Conservation (phyloP, 2,113 vertebrate species). For the Calyptommatus sinebrachiatus region DNA sequence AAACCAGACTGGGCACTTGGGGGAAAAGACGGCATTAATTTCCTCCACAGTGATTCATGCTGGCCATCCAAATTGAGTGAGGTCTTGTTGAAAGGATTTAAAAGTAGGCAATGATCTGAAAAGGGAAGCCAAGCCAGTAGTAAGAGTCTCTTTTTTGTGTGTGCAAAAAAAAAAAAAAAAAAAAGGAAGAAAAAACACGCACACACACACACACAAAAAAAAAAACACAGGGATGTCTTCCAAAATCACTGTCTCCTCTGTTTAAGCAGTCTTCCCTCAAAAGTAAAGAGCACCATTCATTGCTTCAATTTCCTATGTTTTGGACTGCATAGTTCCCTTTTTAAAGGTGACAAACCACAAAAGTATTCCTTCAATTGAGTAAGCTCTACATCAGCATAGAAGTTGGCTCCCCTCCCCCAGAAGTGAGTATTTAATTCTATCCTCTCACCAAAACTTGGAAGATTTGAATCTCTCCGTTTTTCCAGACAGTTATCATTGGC, state of each 20-base stretch:
- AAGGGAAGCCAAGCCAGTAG: conserved; percentile 52
- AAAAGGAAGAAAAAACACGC: no score
- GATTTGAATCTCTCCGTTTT: conserved; percentile 58
- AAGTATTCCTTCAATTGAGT: conserved; percentile 46
- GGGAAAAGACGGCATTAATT: conserved; percentile 55
- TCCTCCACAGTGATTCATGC: conserved; percentile 41
- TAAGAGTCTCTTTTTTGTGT: conserved; percentile 29
- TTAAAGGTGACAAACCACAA: conserved; percentile 62
- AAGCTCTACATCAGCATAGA: conserved; percentile 30
- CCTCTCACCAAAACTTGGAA: conserved; percentile 53
- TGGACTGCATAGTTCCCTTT: conserved; percentile 48
- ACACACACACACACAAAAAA: background rate
- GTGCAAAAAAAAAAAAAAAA: no score
- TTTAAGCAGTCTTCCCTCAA: conserved; percentile 48
- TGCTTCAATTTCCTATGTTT: conserved; percentile 42
- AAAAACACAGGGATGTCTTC: conserved; percentile 25
- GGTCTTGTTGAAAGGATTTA: conserved; percentile 57
- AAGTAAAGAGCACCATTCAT: conserved; percentile 36
- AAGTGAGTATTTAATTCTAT: conserved; percentile 52
- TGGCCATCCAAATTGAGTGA: conserved; percentile 45
- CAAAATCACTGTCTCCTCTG: conserved; percentile 54
- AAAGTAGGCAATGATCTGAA: conserved; percentile 47
- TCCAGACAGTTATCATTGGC: conserved; percentile 61
- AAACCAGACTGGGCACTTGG: conserved; percentile 43
- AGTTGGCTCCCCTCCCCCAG: conserved; percentile 38